These are phyloP conservation scores for Apamea sordens DNA, from an alignment of 2,888 invertebrate genomes.

Conservation along the genomic window DNA sequence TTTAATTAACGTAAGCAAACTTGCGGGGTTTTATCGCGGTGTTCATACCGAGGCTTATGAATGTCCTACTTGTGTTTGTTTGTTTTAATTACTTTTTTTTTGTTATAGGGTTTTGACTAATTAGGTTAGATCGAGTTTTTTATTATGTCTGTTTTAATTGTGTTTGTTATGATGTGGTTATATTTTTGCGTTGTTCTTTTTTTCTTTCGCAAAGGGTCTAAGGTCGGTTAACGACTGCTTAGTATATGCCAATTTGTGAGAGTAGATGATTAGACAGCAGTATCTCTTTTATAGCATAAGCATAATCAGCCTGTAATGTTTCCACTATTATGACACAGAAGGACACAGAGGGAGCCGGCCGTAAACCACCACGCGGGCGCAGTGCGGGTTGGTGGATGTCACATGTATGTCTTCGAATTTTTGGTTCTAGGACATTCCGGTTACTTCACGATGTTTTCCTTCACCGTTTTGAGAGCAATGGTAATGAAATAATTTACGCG, in stretches of 20 bases:
- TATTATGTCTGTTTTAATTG: slow-evolving; percentile 18
- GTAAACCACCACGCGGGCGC: no score
- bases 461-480: no score
- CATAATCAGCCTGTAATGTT: no score
- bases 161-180: not conserved
- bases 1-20: slow-evolving; percentile 75
- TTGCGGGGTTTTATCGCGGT: slow-evolving; percentile 66
- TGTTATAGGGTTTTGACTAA: slow-evolving; percentile 23
- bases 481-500: no score
- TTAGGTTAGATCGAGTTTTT: slow-evolving; percentile 31
- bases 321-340: no score
- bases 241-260: not conserved
- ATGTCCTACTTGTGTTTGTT: slow-evolving; percentile 52
- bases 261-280: not conserved
- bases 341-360: no score
- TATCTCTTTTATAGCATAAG: not conserved
- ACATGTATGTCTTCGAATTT: no score
- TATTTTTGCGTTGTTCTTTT: not conserved
- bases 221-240: not conserved
- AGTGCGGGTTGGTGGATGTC: no score
- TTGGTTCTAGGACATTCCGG: no score
- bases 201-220: not conserved
- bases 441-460: no score
- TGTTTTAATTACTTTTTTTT: slow-evolving; percentile 61
- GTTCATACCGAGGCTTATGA: slow-evolving; percentile 60